Evolutionary conservation across 1,140 invertebrate species (phyloP).

Genomic region (Gonatopus flavifemur): DNA sequence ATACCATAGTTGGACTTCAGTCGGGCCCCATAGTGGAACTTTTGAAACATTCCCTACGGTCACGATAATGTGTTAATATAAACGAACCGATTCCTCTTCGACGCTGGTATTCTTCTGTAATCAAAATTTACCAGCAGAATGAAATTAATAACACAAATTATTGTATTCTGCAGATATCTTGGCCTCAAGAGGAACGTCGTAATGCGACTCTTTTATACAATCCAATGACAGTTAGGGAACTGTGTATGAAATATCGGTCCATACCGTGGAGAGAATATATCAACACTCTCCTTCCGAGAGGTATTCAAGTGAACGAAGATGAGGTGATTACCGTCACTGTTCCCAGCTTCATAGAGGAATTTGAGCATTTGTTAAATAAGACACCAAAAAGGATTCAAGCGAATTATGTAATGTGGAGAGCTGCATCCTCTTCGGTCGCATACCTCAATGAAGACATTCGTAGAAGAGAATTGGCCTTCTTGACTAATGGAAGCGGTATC

Average conservation of each 20-base stretch:
- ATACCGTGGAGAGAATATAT: conserved; percentile 83
- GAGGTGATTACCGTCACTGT: conserved; percentile 82
- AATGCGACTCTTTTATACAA: conserved; percentile 92
- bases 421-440: conserved; percentile 70
- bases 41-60: no score
- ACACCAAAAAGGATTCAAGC: conserved; percentile 68
- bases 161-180: conserved; percentile 75
- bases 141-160: no score
- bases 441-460: conserved; percentile 76
- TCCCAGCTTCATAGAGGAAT: conserved; percentile 71
- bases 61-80: conserved; percentile 45
- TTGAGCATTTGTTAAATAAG: conserved; percentile 62
- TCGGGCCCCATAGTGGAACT: no score
- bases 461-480: conserved; percentile 72
- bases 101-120: no score
- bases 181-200: conserved; percentile 86
- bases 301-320: conserved; percentile 63
- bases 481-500: conserved; percentile 73
- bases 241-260: conserved; percentile 73
- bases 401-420: conserved; percentile 72
- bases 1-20: no score
- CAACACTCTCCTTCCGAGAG: conserved; percentile 69
- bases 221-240: conserved; percentile 77
- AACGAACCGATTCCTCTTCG: conserved; percentile 48
- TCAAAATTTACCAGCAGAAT: no score